phyloP scores from a whole-genome alignment of 1,140 invertebrate species.

The Linepithema humile region DNA sequence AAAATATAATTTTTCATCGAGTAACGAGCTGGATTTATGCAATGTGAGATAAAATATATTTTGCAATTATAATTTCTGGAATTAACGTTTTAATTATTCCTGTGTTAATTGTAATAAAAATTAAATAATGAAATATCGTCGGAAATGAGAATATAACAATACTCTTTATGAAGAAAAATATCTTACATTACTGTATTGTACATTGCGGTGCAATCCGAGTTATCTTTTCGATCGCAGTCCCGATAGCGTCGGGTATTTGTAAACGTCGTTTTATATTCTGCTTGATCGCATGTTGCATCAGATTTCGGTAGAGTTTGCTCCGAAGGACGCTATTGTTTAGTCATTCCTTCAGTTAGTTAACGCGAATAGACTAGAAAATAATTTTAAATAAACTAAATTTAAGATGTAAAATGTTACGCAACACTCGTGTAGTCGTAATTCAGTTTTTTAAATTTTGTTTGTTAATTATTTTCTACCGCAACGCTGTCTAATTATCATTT shows the following conservation, averaged over 20 bases:
- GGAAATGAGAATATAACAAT: constrained; percentile 6
- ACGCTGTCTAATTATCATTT: constrained; percentile 16
- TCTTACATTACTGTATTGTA: neutral
- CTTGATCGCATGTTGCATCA: neutral
- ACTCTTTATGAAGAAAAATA: neutral
- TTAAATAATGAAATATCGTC: neutral
- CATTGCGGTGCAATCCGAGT: neutral
- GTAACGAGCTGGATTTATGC: neutral
- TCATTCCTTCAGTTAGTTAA: neutral
- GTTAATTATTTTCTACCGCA: neutral
- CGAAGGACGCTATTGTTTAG: constrained; percentile 7
- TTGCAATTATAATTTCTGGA: constrained; percentile 26
- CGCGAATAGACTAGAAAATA: neutral
- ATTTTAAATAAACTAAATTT: neutral
- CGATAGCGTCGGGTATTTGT: neutral
- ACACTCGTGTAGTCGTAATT: no score
- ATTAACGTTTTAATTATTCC: constrained; percentile 17
- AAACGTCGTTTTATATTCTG: neutral
- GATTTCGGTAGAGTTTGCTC: neutral
- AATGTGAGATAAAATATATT: constrained; percentile 2
- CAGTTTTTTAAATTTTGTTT: neutral
- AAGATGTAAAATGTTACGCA: neutral
- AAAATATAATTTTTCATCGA: neutral
- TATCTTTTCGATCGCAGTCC: neutral
- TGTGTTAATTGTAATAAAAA: neutral